Base-by-base conservation (phyloP, 2,888 invertebrate genomes). In the Creontiades dilutus region DNA sequence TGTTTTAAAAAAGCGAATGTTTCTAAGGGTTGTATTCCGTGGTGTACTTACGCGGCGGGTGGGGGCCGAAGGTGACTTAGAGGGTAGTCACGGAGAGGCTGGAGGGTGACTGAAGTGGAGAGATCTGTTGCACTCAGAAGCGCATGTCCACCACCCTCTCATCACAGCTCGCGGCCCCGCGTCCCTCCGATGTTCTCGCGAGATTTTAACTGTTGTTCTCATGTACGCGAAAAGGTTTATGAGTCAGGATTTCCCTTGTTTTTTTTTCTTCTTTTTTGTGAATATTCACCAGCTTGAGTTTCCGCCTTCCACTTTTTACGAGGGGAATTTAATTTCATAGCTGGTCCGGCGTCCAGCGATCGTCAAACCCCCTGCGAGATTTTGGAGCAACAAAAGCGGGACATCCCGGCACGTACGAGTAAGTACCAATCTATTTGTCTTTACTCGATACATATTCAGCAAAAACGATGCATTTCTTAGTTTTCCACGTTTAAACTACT, bases 71-170 rank as follows among this genome's bases (percentile, higher is more conserved):
- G 46, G 28, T 28, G 85, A 68, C 23, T 85, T 78, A 55, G 52
- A 88, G 78, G 88, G 19, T 37, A 52, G 78, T 55, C 55, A 78
- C 78, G 78, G 87, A 61, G 88, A 88, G 80, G 86, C 78, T 78
- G 80, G 55, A 78, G 80, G 88, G 88, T 78, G 88, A 88, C 88
- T 88, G 88, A 88, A 78, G 80, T 23, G 80, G 37, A 27, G 76
- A 88, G 88, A 80, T 80, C 88, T 80, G 78, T 78, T 55, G 55
- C 78, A 76, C 48, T 37, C 88, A 48, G 61, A 47, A 52, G 88
- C 88, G 88, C 88, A 88, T 78, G 88, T 80, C 80, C 88, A 55
- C 52, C 19, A 14, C 88, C 78, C 48, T 76, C 23, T 55, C 52
- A 14, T 19, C 47, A 47, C 82, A 61, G 23, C 78, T 13, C 75